Base-by-base conservation (phyloP, 2,797 vertebrate genomes). In the Rhyacichthys aspro region DNA sequence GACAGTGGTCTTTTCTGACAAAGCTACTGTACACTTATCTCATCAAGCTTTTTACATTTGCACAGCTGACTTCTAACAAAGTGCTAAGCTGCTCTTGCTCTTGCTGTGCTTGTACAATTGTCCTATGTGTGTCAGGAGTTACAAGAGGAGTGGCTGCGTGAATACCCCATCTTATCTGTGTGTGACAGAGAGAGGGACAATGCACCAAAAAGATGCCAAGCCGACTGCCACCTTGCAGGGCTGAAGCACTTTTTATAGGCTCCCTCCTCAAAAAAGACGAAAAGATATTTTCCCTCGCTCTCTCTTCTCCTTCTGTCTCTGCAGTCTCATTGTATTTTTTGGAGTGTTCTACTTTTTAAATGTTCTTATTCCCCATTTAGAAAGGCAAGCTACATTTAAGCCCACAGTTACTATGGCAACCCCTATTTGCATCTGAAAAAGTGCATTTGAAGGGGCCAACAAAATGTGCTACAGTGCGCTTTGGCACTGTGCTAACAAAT, bases 381-480 rank as follows among this genome's bases (percentile, higher is more conserved):
- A 86, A 52, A 83, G 70, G 67, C 77, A 61, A 86, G 85, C 68
- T 83, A 79, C 77, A 72, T 91, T 89, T 89, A 90, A 92, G 88
- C 84, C 81, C 80, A 81, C 82, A 79, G 91, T 93, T 94, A 89
- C 92, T 89, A 93, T 93, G 91, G 90, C 89, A 93, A 93, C 92
- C 83, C 76, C 74, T 90, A 90, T 92, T 92, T 92, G 90, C 90
- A 91, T 92, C 86, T 88, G 86, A 92, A 91, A 92, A 91, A 90
- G 85, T 86, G 82, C 74, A 74, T 89, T 87, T 90, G 81, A 84
- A 85, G 78, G 82, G 84, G 76, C 79, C 76, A 79, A 81, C 66
- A 72, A 85, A 87, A 84, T 90, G 83, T 85, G 79, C 77, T 83
- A 80, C 80, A 85, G 83, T 77, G 74, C 79, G 81, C 63, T 59